phyloP scores from a whole-genome alignment of 1,140 invertebrate species.

The Monomorium pharaonis region DNA sequence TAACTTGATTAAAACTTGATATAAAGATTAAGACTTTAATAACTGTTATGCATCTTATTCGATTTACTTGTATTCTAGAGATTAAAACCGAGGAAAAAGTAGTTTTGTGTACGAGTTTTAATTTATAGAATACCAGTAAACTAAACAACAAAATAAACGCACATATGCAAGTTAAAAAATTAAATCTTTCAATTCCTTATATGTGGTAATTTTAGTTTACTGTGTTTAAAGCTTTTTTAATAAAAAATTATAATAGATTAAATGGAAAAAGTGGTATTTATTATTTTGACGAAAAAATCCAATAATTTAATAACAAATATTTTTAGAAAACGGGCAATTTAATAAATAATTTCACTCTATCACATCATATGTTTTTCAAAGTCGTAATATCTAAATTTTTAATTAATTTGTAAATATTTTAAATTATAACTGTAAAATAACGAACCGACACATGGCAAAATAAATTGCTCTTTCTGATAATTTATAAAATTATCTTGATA shows the following conservation, averaged over 20 bases:
- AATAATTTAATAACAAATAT: no score
- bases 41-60: background rate
- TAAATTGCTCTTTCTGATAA: slow-evolving; percentile 22
- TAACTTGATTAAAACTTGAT: no score
- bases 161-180: no score
- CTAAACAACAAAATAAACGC: no score
- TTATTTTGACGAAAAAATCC: background rate
- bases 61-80: background rate
- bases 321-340: no score
- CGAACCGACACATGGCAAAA: background rate
- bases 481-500: background rate
- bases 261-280: no score
- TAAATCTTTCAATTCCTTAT: background rate
- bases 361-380: no score
- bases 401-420: no score
- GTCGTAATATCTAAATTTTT: no score
- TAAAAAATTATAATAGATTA: no score
- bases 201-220: background rate
- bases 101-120: background rate
- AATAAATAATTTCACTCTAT: no score
- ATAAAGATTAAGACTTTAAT: background rate
- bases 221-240: background rate
- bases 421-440: background rate
- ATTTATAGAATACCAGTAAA: no score
- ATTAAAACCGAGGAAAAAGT: background rate